Conservation (phyloP, 2,113 vertebrate genomes). For the Thunnus thynnus region DNA sequence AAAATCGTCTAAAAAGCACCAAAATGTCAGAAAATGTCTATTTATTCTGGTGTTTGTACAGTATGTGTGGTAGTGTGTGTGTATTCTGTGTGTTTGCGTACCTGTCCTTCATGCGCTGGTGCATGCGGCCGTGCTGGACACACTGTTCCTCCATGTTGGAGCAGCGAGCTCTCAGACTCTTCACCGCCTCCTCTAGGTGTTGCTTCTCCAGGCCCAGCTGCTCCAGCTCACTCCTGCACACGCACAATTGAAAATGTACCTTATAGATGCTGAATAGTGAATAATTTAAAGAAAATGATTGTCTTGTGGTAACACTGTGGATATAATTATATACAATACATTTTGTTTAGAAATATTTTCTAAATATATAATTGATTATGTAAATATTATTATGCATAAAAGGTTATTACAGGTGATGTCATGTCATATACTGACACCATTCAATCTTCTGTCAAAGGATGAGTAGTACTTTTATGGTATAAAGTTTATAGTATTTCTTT, state of each 20-base stretch:
- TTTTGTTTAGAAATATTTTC: too few species aligned
- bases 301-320: too few species aligned
- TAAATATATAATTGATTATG: too few species aligned
- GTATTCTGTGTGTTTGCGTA: conserved; percentile 69
- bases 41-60: background rate
- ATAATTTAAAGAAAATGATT: background rate
- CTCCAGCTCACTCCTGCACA: conserved; percentile 86
- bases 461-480: background rate
- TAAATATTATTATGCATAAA: too few species aligned
- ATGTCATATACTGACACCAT: background rate
- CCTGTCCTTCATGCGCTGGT: conserved; percentile 94
- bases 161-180: conserved; percentile 89
- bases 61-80: conserved; percentile 3
- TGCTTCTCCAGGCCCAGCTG: conserved; percentile 90
- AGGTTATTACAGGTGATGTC: too few species aligned
- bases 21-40: background rate
- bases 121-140: conserved; percentile 92
- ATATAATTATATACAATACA: too few species aligned
- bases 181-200: conserved; percentile 86
- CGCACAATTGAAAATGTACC: conserved; percentile 3
- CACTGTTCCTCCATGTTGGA: conserved; percentile 92
- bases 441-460: background rate
- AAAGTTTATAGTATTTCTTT: too few species aligned
- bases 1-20: background rate
- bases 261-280: background rate